Evolutionary conservation across 2,888 invertebrate genomes (phyloP), one percentile per base, ranked within the genome.

Genomic region (Helicoverpa assulta): DNA sequence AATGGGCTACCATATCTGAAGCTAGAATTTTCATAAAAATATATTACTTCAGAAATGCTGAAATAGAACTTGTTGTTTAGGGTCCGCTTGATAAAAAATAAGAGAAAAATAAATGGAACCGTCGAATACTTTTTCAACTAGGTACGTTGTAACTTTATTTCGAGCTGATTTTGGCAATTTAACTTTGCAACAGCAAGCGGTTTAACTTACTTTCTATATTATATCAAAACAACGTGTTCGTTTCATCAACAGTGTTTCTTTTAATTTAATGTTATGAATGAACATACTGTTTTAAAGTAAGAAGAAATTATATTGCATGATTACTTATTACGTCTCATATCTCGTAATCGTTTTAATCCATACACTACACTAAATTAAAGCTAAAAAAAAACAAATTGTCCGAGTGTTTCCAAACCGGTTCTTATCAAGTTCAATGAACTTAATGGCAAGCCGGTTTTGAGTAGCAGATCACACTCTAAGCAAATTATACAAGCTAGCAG

Each of bases 371-470:
- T 47, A n/a, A 47, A 47, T n/a, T 16, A 47, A 16, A 16, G 47
- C 47, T n/a, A n/a, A 47, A 47, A 47, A 5, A 47, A 47, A 47
- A n/a, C 43, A 16, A 43, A 16, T 47, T n/a, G 47, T 5, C 47
- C n/a, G 47, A n/a, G 47, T 47, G n/a, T 40, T 40, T 47, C 16
- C 5, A 47, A 47, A 47, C 47, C 16, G 16, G 47, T 47, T 47
- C 47, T 47, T 47, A 47, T 47, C 47, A 47, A 47, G 47, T 47
- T 47, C 47, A 47, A 47, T 47, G n/a, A 47, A 47, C 47, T 47
- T 47, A 47, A 47, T 47, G 47, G 47, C 47, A 47, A 47, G 12
- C 47, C 47, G 47, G 47, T 47, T 47, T 47, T 47, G n/a, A 47
- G 47, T 47, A 47, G 47, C 47, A 47, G 47, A 47, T n/a, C 47